Conservation (phyloP, 2,797 vertebrate genomes). For the Nannoperca obscura region DNA sequence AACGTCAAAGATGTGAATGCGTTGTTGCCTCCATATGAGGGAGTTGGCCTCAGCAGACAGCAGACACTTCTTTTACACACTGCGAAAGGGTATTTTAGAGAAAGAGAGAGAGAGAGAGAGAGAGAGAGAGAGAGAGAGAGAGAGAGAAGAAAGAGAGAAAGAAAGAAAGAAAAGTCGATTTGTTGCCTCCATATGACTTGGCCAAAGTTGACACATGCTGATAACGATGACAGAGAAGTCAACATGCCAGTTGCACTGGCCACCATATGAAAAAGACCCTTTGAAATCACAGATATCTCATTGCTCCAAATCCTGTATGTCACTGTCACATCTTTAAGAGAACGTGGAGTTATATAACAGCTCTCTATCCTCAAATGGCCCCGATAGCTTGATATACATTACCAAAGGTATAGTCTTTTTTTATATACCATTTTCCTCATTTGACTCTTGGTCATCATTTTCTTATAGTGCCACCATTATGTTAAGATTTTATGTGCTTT, state of each 20-base stretch:
- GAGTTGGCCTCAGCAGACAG: constrained; percentile 53
- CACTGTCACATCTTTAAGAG: constrained; percentile 31
- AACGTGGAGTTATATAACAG: constrained; percentile 28
- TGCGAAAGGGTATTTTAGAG: constrained; percentile 23
- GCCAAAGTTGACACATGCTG: constrained; percentile 44
- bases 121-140: no score
- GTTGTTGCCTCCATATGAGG: constrained; percentile 71
- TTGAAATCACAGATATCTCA: constrained; percentile 58
- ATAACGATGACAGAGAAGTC: constrained; percentile 36
- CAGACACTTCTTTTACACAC: constrained; percentile 37
- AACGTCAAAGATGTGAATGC: constrained; percentile 76
- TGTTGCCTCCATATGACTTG: no score
- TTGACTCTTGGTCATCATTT: not conserved
- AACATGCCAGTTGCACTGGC: constrained; percentile 59
- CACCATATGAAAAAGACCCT: constrained; percentile 63
- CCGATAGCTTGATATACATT: not conserved
- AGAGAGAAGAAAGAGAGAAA: no score
- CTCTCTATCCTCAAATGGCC: not conserved
- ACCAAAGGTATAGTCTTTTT: constrained; percentile 9
- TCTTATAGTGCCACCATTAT: no score
- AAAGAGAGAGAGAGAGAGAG: no score
- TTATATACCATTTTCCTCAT: not conserved
- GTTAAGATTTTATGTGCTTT: no score
- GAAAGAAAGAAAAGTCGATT: no score
- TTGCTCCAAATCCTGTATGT: constrained; percentile 44